A percentile compares a stretch with the other conserved stretches of the same genome.
Conservation (phyloP, 2,113 vertebrate species). For the Dipodomys merriami region DNA sequence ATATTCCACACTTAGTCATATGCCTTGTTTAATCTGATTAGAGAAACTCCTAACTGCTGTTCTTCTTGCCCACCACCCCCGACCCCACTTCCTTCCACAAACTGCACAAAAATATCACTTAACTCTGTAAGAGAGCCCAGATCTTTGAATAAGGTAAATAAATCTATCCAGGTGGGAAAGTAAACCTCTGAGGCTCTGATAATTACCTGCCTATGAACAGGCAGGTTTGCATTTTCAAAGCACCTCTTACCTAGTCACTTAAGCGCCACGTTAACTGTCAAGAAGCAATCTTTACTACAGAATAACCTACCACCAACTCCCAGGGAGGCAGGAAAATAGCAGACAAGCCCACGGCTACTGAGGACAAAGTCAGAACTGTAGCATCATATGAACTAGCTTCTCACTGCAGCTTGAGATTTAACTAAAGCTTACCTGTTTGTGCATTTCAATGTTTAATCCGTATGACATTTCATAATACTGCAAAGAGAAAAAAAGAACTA, state of each 20-base stretch:
- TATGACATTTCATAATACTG: slow-evolving; percentile 95
- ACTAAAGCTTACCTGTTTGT: slow-evolving; percentile 90
- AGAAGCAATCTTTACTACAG: slow-evolving; percentile 26
- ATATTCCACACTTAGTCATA: background rate
- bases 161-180: slow-evolving; percentile 41
- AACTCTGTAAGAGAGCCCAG: background rate
- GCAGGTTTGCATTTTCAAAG: slow-evolving; percentile 46
- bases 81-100: background rate
- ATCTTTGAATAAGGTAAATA: slow-evolving; percentile 20
- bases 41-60: background rate
- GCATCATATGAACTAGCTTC: slow-evolving; percentile 4
- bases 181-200: slow-evolving; percentile 8
- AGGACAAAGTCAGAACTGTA: slow-evolving; percentile 34
- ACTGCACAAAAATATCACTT: background rate
- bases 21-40: slow-evolving; percentile 15
- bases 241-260: slow-evolving; percentile 18
- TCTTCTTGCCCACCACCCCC: background rate
- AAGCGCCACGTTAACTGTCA: background rate
- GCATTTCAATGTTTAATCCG: slow-evolving; percentile 94
- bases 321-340: background rate
- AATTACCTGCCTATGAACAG: slow-evolving; percentile 10
- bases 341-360: background rate
- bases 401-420: slow-evolving; percentile 68
- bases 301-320: background rate
- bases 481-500: slow-evolving; percentile 79